Evolutionary conservation across 1,140 invertebrate species (phyloP), one percentile per base, ranked within the genome.

Genomic region (Homalodisca vitripennis): DNA sequence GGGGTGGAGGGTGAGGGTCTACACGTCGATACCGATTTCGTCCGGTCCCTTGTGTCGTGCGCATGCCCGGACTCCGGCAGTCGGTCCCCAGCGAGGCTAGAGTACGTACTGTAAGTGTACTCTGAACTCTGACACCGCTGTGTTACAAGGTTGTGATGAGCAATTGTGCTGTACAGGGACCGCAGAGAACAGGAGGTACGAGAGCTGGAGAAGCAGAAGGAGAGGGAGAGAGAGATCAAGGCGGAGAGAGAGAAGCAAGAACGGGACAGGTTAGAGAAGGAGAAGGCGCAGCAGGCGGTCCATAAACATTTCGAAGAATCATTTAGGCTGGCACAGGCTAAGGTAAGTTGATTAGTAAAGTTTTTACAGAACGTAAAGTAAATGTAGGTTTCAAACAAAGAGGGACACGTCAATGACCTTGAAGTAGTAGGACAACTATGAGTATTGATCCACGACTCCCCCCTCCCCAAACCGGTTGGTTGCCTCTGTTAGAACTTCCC

Each of bases 221-320:
- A 86, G 72, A 79, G 82, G 71, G 73, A 77, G 67, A 75, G 78
- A 72, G 67, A 74, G 73, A 76, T 81, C 32, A 77, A 79, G 66
- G 62, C 76, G 29, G 80, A 87, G 73, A 79, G 83, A 57, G 83
- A 86, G 66, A 81, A 83, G 70, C 80, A 82, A 70, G 81, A 83
- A 69, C 81, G 79, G 72, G 83, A 85, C 68, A 79, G 82, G 47
- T 80, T 80, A 34, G 86, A 86, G 71, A 84, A 83, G 69, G 84
- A 82, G 77, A 83, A 87, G 76, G 85, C 86, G 41, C 87, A 91
- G 78, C 89, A 85, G 78, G 91, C 87, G 75, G 92, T 96, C 53
- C 89, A 94, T 73, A 91, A 94, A 77, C 94, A 97, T 82, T 97
- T 96, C 79, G 90, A 92, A 78, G 91, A 94, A 81, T 94, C 92